Conservation (phyloP, 2,888 invertebrate species). For the Drosophila emarginata region DNA sequence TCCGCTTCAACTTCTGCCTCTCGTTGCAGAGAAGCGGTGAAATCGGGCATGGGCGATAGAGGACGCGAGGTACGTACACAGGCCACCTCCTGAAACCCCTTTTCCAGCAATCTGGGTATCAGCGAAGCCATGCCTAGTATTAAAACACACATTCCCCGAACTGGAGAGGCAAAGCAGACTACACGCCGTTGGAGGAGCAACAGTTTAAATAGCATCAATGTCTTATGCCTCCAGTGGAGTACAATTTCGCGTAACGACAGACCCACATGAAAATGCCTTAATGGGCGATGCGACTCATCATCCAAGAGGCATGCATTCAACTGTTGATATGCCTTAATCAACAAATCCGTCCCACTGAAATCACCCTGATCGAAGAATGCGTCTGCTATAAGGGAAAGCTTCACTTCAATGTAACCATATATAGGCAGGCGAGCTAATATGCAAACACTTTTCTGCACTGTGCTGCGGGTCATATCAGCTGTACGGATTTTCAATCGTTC, state of each 20-base stretch:
- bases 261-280: slow-evolving; percentile 81
- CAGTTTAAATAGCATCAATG: slow-evolving; percentile 95
- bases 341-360: slow-evolving; percentile 92
- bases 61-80: slow-evolving; percentile 89
- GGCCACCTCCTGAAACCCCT: slow-evolving; percentile 91
- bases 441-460: slow-evolving; percentile 99
- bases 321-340: slow-evolving; percentile 96
- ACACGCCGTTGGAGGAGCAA: slow-evolving; percentile 94
- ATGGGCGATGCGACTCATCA: slow-evolving; percentile 84
- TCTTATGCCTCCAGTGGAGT: slow-evolving; percentile 92
- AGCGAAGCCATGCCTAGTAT: slow-evolving; percentile 94
- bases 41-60: slow-evolving; percentile 88
- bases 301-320: slow-evolving; percentile 89
- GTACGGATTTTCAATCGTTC: slow-evolving; percentile 96
- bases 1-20: slow-evolving; percentile 55
- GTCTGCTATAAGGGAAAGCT: slow-evolving; percentile 97
- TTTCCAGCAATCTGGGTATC: slow-evolving; percentile 94
- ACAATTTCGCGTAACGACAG: slow-evolving; percentile 81
- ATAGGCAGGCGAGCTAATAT: slow-evolving; percentile 94
- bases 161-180: slow-evolving; percentile 96
- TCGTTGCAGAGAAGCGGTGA: slow-evolving; percentile 80
- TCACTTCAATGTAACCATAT: slow-evolving; percentile 97
- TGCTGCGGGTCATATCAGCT: slow-evolving; percentile 97
- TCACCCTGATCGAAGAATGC: slow-evolving; percentile 98
- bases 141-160: slow-evolving; percentile 92